Conservation (phyloP, 2,113 vertebrate species). For the Motacilla tschutschensis region DNA sequence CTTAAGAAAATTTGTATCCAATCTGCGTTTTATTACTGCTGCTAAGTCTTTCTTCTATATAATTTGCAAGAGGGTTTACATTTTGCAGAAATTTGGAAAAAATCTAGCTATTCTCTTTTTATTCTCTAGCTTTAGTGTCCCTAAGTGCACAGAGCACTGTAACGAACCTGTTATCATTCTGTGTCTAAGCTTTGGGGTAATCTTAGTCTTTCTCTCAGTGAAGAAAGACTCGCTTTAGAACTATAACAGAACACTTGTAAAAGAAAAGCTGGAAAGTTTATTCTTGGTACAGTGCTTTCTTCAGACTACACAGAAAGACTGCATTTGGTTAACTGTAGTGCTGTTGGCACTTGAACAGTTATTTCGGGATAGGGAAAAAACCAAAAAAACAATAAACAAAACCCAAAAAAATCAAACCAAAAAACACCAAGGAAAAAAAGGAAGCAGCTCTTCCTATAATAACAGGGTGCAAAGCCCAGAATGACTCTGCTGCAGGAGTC, state of each 20-base stretch:
- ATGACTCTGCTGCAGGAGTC: too few relatives aligned
- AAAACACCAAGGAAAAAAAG: too few relatives aligned
- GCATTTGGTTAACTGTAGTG: background rate
- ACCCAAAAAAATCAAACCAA: background rate
- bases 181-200: background rate
- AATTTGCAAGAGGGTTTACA: background rate
- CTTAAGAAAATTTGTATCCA: background rate
- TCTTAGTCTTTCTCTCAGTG: background rate
- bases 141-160: background rate
- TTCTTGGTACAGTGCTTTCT: background rate
- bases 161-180: fast-evolving
- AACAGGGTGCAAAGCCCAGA: background rate
- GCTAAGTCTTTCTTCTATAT: background rate
- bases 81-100: background rate
- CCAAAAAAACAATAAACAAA: background rate
- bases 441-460: background rate
- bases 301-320: background rate
- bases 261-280: background rate
- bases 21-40: background rate
- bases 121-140: background rate
- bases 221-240: background rate
- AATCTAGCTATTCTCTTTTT: background rate
- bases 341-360: background rate
- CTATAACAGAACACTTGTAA: background rate
- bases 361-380: background rate